Conservation (phyloP, 2,888 invertebrate genomes). For the Phortica magna region DNA sequence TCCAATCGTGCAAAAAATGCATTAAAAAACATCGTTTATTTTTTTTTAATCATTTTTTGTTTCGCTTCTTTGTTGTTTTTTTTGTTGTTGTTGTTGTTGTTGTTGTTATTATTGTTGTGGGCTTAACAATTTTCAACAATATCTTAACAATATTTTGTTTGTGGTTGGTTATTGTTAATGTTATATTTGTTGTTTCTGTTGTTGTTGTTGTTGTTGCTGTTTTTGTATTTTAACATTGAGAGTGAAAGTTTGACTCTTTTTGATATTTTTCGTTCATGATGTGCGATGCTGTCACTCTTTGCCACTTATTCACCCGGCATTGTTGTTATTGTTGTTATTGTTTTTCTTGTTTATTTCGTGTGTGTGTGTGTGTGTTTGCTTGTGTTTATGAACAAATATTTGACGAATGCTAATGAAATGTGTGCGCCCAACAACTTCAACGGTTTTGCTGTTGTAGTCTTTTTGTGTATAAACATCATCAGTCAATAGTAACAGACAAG, state of each 20-base stretch:
- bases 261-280: not conserved
- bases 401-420: slow-evolving; percentile 63
- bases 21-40: no score
- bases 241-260: slow-evolving; percentile 57
- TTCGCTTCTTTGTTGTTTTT: not conserved
- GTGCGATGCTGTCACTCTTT: slow-evolving; percentile 2
- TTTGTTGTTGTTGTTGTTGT: no score
- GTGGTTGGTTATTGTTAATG: slow-evolving; percentile 14
- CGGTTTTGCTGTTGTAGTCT: no score
- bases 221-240: slow-evolving; percentile 53
- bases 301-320: not conserved
- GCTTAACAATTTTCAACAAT: not conserved
- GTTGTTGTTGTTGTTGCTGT: slow-evolving; percentile 32
- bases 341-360: slow-evolving; percentile 28
- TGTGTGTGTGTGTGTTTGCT: not conserved
- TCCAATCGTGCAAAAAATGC: no score
- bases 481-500: not conserved
- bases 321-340: slow-evolving; percentile 38
- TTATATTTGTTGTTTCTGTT: not conserved
- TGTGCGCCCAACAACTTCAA: no score
- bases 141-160: not conserved
- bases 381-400: slow-evolving; percentile 58
- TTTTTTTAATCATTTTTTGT: no score
- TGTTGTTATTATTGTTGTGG: not conserved
- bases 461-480: not conserved